Conservation (phyloP, 2,113 vertebrate species). For the Peromyscus polionotus region DNA sequence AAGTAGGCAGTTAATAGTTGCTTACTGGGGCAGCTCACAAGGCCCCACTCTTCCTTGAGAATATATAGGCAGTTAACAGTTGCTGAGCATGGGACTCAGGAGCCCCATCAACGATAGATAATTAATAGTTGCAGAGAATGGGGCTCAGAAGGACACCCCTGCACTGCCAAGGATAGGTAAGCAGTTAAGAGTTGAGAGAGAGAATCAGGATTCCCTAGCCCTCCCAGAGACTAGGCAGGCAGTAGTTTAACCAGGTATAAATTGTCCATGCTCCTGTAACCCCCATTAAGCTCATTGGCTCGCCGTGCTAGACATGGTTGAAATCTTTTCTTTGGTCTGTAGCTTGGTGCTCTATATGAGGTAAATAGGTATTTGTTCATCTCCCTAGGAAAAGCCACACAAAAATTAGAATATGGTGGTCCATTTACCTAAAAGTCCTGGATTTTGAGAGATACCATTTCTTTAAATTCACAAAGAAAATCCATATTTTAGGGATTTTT, state of each 20-base stretch:
- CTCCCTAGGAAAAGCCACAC: neutral
- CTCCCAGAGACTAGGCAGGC: neutral
- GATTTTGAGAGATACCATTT: conserved; percentile 24
- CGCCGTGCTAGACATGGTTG: neutral
- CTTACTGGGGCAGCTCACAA: neutral
- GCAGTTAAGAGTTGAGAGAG: neutral
- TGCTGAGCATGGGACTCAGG: neutral
- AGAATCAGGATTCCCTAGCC: neutral
- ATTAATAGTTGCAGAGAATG: neutral
- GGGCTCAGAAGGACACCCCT: neutral
- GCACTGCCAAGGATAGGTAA: neutral
- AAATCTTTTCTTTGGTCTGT: neutral
- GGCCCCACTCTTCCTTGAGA: neutral
- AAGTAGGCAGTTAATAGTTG: neutral
- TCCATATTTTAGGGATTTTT: neutral
- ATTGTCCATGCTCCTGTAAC: neutral
- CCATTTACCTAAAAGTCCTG: conserved; percentile 46
- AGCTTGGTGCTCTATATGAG: neutral
- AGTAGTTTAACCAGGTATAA: neutral
- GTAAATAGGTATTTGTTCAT: neutral
- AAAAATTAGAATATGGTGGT: conserved; percentile 34
- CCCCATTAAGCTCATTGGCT: neutral
- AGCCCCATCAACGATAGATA: neutral
- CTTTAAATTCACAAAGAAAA: conserved; percentile 47
- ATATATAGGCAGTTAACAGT: neutral